A percentile compares a stretch with the other conserved stretches of the same genome.
phyloP scores from a whole-genome alignment of 2,797 vertebrate species.

The Phaenicophaeus curvirostris region DNA sequence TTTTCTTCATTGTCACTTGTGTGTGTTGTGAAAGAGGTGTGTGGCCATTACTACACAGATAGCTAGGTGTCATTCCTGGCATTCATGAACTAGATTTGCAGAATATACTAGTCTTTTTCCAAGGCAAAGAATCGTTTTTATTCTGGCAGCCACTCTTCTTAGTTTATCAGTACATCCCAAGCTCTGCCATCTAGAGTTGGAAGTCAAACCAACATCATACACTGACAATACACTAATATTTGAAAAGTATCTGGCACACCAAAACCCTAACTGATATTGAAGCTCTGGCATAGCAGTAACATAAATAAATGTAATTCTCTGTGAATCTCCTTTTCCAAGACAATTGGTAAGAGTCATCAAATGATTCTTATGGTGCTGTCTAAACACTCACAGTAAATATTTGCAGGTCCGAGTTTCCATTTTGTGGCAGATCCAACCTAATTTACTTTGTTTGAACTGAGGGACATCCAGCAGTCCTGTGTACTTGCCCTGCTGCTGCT shows the following conservation, averaged over 20 bases:
- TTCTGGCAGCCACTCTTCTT: background rate
- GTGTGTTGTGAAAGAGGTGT: background rate
- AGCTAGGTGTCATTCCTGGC: background rate
- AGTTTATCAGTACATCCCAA: background rate
- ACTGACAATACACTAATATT: rapidly evolving
- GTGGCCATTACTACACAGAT: rapidly evolving
- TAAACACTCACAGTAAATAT: background rate
- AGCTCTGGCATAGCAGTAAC: background rate
- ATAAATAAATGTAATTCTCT: background rate
- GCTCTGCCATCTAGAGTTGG: background rate
- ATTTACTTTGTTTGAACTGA: background rate
- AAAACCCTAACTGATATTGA: background rate
- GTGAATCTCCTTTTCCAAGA: background rate
- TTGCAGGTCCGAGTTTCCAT: background rate
- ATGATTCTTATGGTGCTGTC: background rate
- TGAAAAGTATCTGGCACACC: background rate
- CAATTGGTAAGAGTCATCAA: background rate
- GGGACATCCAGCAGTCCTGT: background rate
- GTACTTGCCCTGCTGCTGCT: background rate
- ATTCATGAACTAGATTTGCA: background rate
- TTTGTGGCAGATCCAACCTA: background rate
- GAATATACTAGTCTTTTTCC: background rate
- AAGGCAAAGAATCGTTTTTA: background rate
- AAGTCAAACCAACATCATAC: background rate
- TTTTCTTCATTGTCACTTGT: background rate